These are phyloP conservation scores for Platyscapa corneri DNA, from an alignment of 1,140 invertebrate genomes.

Conservation along the genomic window DNA sequence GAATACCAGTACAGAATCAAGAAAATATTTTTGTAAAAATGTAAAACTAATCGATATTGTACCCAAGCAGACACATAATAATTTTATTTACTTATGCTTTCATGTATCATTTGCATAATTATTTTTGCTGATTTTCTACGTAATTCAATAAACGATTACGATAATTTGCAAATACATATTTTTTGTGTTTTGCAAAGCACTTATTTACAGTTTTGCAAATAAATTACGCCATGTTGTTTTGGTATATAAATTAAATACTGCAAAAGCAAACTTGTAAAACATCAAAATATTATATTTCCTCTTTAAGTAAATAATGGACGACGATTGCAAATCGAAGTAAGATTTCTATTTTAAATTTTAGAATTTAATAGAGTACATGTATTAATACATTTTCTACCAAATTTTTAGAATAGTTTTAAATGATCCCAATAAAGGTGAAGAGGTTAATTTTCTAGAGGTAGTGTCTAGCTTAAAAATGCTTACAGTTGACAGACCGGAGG, in stretches of 20 bases:
- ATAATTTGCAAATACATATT: too few species aligned
- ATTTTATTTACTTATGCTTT: too few species aligned
- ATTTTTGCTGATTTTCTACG: too few species aligned
- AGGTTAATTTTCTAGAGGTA: slow-evolving; percentile 65
- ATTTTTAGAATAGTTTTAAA: slow-evolving; percentile 2
- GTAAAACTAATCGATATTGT: too few species aligned
- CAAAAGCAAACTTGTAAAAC: background rate
- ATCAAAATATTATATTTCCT: background rate
- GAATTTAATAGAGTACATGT: slow-evolving; percentile 68
- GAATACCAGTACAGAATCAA: too few species aligned
- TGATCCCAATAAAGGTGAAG: slow-evolving; percentile 11
- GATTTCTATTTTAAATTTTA: slow-evolving; percentile 48
- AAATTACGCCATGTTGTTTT: background rate
- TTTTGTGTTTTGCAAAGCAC: too few species aligned
- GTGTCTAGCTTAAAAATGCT: slow-evolving; percentile 66
- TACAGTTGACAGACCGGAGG: slow-evolving; percentile 58
- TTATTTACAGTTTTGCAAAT: background rate
- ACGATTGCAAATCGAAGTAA: slow-evolving; percentile 31
- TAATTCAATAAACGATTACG: too few species aligned
- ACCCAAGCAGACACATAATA: too few species aligned
- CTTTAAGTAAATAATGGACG: slow-evolving; percentile 22
- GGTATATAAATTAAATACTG: background rate
- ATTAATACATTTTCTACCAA: background rate
- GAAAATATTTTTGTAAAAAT: too few species aligned
- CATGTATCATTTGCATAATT: too few species aligned